Evolutionary conservation across 2,797 vertebrate genomes (phyloP).

Genomic region (Vireo griseus): DNA sequence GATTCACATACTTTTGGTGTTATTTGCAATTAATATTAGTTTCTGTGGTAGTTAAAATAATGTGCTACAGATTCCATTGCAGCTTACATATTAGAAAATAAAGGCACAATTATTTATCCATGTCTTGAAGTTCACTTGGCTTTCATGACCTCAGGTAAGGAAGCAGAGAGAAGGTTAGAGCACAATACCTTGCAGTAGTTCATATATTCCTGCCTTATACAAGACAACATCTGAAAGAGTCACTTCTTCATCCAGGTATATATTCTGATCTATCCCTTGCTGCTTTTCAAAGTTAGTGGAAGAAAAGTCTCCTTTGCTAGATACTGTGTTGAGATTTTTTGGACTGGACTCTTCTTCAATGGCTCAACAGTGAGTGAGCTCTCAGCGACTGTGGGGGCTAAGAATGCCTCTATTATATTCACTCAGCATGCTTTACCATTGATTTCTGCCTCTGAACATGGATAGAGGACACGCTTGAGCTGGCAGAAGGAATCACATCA

Average conservation of each 20-base stretch:
- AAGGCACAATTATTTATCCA: slow-evolving; percentile 9
- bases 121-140: not conserved
- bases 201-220: not conserved
- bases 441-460: slow-evolving; percentile 37
- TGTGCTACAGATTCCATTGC: slow-evolving; percentile 15
- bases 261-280: not conserved
- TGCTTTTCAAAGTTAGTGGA: not conserved
- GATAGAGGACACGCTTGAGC: slow-evolving; percentile 39
- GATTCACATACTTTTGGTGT: slow-evolving; percentile 48
- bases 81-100: slow-evolving; percentile 29
- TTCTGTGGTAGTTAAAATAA: slow-evolving; percentile 50
- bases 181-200: not conserved
- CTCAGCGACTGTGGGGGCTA: not conserved
- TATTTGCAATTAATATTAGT: slow-evolving; percentile 66
- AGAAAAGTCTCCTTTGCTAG: not conserved
- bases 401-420: slow-evolving; percentile 40
- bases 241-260: not conserved
- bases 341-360: slow-evolving; percentile 21
- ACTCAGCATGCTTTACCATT: slow-evolving; percentile 21
- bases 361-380: not conserved
- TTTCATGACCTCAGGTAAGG: not conserved
- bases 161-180: not conserved
- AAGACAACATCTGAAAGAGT: not conserved
- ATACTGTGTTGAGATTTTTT: not conserved
- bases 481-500: slow-evolving; percentile 55